These are phyloP conservation scores for Loriculus beryllinus DNA, from an alignment of 2,797 vertebrate species.

Conservation along the genomic window DNA sequence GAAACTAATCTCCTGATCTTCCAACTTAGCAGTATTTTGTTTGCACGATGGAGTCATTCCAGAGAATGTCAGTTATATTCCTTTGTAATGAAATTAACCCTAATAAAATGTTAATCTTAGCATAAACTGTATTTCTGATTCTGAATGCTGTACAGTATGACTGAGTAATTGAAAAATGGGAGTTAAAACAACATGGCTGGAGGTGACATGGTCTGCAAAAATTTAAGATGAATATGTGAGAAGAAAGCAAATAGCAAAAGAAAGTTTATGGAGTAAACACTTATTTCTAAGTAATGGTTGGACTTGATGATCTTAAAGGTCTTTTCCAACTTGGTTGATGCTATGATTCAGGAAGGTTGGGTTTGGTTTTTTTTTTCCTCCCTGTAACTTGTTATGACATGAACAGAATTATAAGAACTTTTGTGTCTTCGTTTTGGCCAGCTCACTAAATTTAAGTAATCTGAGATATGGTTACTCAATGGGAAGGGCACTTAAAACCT, in stretches of 20 bases:
- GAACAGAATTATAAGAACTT: background rate
- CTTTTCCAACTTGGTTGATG: background rate
- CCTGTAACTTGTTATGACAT: background rate
- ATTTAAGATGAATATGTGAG: background rate
- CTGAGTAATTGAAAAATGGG: background rate
- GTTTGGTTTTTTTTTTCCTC: background rate
- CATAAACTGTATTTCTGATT: background rate
- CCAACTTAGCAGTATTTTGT: background rate
- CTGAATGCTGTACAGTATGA: background rate
- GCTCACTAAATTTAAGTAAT: background rate
- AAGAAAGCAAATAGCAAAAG: background rate
- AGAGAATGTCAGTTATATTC: background rate
- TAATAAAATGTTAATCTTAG: background rate
- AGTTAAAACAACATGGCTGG: background rate
- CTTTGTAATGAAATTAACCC: background rate
- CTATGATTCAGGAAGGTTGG: background rate
- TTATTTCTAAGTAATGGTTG: background rate
- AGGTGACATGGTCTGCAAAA: background rate
- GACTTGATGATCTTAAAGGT: background rate
- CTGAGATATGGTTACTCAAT: background rate
- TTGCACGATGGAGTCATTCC: background rate
- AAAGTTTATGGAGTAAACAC: background rate
- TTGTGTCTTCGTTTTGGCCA: background rate
- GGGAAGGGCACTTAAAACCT: background rate
- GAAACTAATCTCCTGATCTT: background rate